Percentiles rank a stretch among this genome's conserved stretches.
Evolutionary conservation across 2,113 vertebrate genomes (phyloP).

Genomic region (Mirza zaza): DNA sequence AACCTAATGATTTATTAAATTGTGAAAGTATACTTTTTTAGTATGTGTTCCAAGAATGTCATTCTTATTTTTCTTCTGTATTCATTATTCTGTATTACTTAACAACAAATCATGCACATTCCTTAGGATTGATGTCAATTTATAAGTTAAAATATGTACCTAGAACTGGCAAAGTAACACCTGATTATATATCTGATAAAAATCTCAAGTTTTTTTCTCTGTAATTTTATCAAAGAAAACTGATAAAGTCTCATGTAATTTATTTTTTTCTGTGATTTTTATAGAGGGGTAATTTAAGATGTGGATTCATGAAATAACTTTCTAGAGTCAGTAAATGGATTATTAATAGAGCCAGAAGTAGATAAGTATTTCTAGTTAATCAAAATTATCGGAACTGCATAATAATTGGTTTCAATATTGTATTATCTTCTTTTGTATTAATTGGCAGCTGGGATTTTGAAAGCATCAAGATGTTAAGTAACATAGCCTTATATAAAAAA

Average conservation of each 20-base stretch:
- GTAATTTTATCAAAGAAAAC: neutral
- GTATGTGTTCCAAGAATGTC: neutral
- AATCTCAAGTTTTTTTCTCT: neutral
- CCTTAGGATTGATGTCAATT: neutral
- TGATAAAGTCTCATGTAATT: neutral
- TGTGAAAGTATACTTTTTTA: neutral
- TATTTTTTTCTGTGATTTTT: neutral
- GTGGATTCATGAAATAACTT: neutral
- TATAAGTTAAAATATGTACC: neutral
- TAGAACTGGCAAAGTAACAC: neutral
- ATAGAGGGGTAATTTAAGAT: neutral
- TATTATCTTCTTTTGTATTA: neutral
- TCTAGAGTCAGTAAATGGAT: slow-evolving; percentile 3
- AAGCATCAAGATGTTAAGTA: neutral
- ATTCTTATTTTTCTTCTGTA: neutral
- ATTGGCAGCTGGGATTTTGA: neutral
- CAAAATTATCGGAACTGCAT: neutral
- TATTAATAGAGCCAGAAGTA: neutral
- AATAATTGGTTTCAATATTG: neutral
- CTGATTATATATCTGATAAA: neutral
- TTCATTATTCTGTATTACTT: neutral
- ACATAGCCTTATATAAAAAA: neutral
- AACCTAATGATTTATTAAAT: neutral
- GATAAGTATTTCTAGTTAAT: neutral
- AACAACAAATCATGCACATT: neutral